Evolutionary conservation across 1,140 invertebrate genomes (phyloP).

Genomic region (Batillaria attramentaria): DNA sequence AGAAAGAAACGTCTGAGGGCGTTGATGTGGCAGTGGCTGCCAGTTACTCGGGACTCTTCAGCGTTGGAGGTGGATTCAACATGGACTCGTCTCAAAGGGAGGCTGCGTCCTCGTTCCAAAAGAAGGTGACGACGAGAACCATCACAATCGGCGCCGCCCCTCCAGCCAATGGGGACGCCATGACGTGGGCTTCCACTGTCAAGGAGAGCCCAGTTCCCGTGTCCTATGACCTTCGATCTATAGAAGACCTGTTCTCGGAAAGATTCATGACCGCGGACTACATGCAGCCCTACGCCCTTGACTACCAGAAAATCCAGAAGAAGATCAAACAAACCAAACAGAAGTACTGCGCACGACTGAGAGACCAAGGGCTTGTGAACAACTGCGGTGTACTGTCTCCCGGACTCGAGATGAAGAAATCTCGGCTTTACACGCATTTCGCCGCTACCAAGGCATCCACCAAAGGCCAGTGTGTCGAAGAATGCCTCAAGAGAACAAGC

Average conservation of each 20-base stretch:
- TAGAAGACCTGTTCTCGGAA: background rate
- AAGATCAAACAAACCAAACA: too few species aligned
- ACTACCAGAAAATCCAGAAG: background rate
- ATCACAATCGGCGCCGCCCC: too few species aligned
- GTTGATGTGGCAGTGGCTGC: background rate
- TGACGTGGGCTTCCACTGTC: too few species aligned
- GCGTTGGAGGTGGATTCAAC: too few species aligned
- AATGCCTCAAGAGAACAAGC: background rate
- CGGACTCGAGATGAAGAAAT: background rate
- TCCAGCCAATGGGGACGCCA: too few species aligned
- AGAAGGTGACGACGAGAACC: background rate
- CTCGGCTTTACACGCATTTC: background rate
- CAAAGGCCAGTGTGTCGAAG: background rate
- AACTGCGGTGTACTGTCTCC: background rate
- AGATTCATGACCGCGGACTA: background rate
- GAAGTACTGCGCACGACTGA: too few species aligned
- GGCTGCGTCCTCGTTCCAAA: too few species aligned
- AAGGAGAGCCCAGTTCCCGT: too few species aligned
- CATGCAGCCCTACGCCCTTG: background rate
- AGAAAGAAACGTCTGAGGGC: background rate
- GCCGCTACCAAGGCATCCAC: background rate
- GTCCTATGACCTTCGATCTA: background rate
- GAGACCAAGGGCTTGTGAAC: too few species aligned
- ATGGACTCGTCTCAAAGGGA: too few species aligned
- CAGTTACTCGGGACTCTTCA: too few species aligned